Base-by-base conservation (phyloP, 2,113 vertebrate genomes). In the Ranitomeya imitator region DNA sequence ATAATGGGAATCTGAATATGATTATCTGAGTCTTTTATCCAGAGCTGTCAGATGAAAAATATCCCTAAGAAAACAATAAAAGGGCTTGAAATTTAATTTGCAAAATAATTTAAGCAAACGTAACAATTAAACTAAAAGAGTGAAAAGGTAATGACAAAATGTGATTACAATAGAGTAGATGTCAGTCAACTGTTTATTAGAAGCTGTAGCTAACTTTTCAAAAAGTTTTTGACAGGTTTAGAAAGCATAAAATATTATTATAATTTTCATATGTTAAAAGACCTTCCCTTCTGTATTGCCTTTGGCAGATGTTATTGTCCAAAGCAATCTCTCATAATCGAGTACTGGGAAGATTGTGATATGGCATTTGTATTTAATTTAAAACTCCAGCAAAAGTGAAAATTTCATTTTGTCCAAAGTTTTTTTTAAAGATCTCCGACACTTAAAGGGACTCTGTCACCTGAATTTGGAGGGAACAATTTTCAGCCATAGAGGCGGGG, bases 1-100 rank as follows among this genome's bases (percentile, higher is more conserved):
- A 71, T 84, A 84, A 71, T 84, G 86, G 63, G 59, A 45, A 88
- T 83, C 19, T 65, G 71, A 88, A 88, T 88, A 26, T 54, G 37
- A 83, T 82, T 88, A 77, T 61, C 71, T 12, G n/a, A n/a, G 51
- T 73, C n/a, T 81, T 57, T 81, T 82, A 71, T 83, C 54, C 19
- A 23, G 54, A 78, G 21, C 31, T 86, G 82, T 69, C 82, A 84
- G 71, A 54, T 15, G 21, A 54, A 84, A 84, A 67, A 84, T 67
- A 83, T 83, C 78, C 78, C 52, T 16, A 84, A 69, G 23, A 84
- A 84, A 71, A 54, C 65, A 84, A 67, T 69, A 3, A 52, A 69
- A 69, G 65, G 21, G 14, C 1, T 23, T 1, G 23, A 71, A 84
- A 54, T 84, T 84, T 84, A 52, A 69, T 45, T 84, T 69, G 63